Evolutionary conservation across 2,113 vertebrate species (phyloP).

Genomic region (Ceratotherium simum): DNA sequence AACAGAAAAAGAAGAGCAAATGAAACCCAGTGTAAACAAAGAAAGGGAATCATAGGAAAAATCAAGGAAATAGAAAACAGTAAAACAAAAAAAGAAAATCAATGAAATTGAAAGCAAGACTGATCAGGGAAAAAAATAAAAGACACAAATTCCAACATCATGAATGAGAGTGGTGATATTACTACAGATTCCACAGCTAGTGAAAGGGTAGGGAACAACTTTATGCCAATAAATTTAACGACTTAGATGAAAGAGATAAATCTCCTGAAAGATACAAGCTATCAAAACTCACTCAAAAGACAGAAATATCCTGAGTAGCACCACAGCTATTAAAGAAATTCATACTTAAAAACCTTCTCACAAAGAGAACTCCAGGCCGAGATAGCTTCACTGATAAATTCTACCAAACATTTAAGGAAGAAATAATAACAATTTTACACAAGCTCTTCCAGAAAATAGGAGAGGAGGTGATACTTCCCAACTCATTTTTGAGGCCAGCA

Average conservation of each 20-base stretch:
- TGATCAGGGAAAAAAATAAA: neutral
- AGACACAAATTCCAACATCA: neutral
- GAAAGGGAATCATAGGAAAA: neutral
- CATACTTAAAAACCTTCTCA: neutral
- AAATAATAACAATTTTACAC: neutral
- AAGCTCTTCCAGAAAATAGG: neutral
- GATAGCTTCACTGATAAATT: neutral
- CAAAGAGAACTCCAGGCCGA: neutral
- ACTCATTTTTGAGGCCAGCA: neutral
- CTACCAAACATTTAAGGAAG: neutral
- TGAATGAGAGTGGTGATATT: neutral
- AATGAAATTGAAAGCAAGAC: neutral
- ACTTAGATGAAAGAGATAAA: neutral
- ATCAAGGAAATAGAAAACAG: neutral
- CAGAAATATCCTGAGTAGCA: neutral
- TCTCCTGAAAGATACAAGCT: neutral
- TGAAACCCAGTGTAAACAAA: neutral
- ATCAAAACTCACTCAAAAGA: neutral
- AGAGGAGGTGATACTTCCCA: neutral
- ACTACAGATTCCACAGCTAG: neutral
- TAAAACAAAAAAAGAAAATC: neutral
- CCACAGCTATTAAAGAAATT: neutral
- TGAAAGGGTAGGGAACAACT: neutral
- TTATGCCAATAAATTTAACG: neutral
- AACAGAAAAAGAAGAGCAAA: neutral